Base-by-base conservation (phyloP, 2,888 invertebrate genomes). In the Callosobruchus maculatus region DNA sequence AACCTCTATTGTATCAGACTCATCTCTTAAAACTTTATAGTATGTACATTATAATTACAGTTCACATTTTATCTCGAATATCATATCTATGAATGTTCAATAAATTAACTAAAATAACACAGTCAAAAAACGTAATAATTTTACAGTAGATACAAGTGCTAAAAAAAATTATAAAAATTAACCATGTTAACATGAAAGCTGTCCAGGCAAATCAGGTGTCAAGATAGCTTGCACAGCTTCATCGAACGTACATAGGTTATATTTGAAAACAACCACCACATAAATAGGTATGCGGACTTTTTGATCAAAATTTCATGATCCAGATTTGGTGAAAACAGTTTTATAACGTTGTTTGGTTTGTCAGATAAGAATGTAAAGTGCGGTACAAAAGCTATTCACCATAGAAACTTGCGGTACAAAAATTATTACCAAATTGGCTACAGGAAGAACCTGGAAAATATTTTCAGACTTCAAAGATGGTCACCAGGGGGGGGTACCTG, bases 21-120 rank as follows among this genome's bases (percentile, higher is more conserved):
- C 21, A 26, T 21, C 22, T 70, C 70, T 26, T 70, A 70, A 21
- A 70, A 20, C 22, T 70, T 70, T 26, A 70, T 20, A 21, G 3
- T 66, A 71, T 71, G 71, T 71, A 21, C 22, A 71, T 20, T 31
- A 20, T 49, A 21, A 31, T n/a, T 30, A 71, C 21, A 71, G 67
- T 30, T 49, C 22, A 74, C 72, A 71, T 72, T 75, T 49, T 49
- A 49, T 49, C 49, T 49, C 13, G 18, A 49, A 49, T 49, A 49
- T 49, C 49, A 49, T 49, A 49, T 49, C 49, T 49, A 49, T 49
- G 49, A 49, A 77, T 81, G 77, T 79, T 78, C 79, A 78, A 74
- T 74, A 77, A 73, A 77, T 78, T 77, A 81, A 77, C 77, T 76
- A 79, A 80, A 82, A 83, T 83, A 83, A 82, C 83, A 83, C 83